phyloP scores from a whole-genome alignment of 2,113 vertebrate species.

The Lepisosteus oculatus region DNA sequence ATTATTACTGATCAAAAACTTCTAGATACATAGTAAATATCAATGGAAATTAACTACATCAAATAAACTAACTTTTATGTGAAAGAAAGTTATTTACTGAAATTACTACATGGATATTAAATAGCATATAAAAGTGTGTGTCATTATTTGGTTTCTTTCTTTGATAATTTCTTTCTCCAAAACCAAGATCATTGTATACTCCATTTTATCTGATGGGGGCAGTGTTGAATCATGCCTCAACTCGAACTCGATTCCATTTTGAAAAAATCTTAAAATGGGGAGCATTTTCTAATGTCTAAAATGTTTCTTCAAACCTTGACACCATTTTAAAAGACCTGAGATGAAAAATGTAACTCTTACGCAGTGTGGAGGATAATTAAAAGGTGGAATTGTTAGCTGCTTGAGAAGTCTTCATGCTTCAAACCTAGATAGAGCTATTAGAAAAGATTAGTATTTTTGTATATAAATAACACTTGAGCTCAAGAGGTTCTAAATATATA shows the following conservation, averaged over 20 bases:
- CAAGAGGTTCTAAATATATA: constrained; percentile 35
- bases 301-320: constrained; percentile 22
- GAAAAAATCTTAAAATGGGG: constrained; percentile 6
- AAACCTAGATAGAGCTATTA: constrained; percentile 15
- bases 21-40: not conserved
- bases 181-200: not conserved
- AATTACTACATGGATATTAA: constrained; percentile 9
- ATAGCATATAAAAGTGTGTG: not conserved
- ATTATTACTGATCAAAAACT: no score
- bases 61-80: constrained; percentile 1
- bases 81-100: constrained; percentile 12
- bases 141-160: not conserved
- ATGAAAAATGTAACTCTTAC: constrained; percentile 34
- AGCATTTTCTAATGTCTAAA: constrained; percentile 4
- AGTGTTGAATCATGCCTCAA: constrained; percentile 57
- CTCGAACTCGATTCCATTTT: constrained; percentile 4
- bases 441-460: constrained; percentile 17
- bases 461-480: constrained; percentile 31
- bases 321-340: constrained; percentile 27
- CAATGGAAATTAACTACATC: not conserved
- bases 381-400: constrained; percentile 19
- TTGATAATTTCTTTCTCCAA: constrained; percentile 19
- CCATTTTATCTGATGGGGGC: constrained; percentile 54
- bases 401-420: constrained; percentile 20
- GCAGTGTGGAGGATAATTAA: constrained; percentile 39